A percentile compares a stretch with the other conserved stretches of the same genome.
phyloP scores from a whole-genome alignment of 2,113 vertebrate genomes.

The Neotoma lepida region DNA sequence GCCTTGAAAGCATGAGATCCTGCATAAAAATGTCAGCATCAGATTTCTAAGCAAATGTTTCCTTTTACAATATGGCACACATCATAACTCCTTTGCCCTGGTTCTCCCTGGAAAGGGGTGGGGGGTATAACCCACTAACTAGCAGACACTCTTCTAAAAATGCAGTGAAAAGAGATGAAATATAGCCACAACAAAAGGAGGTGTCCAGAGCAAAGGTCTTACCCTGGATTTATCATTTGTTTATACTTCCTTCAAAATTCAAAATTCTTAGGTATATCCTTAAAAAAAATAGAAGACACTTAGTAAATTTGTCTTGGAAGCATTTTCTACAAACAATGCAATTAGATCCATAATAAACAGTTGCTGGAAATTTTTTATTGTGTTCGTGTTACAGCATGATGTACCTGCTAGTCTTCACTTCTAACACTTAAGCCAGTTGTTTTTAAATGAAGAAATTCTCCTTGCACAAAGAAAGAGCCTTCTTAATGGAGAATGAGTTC shows the following conservation, averaged over 20 bases:
- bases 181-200: conserved; percentile 54
- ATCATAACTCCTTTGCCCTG: conserved; percentile 68
- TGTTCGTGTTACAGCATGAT: not conserved
- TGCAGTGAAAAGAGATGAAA: conserved; percentile 68
- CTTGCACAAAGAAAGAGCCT: not conserved
- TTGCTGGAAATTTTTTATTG: conserved; percentile 35
- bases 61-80: conserved; percentile 74
- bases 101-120: conserved; percentile 47
- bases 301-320: conserved; percentile 33
- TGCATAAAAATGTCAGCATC: conserved; percentile 73
- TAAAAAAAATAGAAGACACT: not conserved
- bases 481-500: conserved; percentile 5
- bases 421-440: not conserved
- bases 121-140: conserved; percentile 20
- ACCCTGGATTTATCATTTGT: conserved; percentile 69
- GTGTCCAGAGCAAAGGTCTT: conserved; percentile 57
- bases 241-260: conserved; percentile 66
- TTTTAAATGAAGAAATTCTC: conserved; percentile 29
- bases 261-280: conserved; percentile 46
- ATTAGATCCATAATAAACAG: not conserved
- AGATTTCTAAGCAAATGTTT: conserved; percentile 75
- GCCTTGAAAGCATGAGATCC: conserved; percentile 55
- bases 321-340: conserved; percentile 45
- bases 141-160: conserved; percentile 65
- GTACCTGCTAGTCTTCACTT: not conserved